phyloP scores from a whole-genome alignment of 2,113 vertebrate species.

The Bufo gargarizans region DNA sequence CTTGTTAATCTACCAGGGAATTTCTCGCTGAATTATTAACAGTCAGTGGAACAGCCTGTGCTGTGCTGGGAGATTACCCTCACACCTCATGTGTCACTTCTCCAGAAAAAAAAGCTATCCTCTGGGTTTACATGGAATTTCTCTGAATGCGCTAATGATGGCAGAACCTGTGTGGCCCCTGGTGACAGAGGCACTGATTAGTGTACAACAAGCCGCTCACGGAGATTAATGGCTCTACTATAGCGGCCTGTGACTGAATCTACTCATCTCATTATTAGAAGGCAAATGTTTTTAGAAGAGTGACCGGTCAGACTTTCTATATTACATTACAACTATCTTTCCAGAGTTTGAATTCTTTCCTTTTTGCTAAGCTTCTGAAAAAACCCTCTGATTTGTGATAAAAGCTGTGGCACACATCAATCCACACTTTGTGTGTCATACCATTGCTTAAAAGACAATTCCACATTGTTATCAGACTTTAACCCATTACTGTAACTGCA shows the following conservation, averaged over 20 bases:
- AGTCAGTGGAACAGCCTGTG: conserved; percentile 10
- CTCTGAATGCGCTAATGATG: conserved; percentile 23
- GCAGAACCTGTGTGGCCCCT: too few relatives aligned
- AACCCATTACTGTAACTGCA: too few relatives aligned
- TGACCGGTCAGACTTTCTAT: background rate
- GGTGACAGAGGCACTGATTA: background rate
- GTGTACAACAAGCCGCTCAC: background rate
- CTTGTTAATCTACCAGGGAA: background rate
- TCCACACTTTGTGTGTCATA: too few relatives aligned
- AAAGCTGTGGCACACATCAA: too few relatives aligned
- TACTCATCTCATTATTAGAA: background rate
- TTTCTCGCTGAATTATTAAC: conserved; percentile 28
- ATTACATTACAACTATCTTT: background rate
- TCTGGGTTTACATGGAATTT: background rate
- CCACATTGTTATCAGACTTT: too few relatives aligned
- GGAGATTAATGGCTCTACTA: conserved; percentile 30
- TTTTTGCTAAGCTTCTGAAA: too few relatives aligned
- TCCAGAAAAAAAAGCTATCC: background rate
- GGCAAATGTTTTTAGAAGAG: background rate
- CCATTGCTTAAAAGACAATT: too few relatives aligned
- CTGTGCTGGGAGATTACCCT: conserved; percentile 34
- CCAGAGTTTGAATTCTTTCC: too few relatives aligned
- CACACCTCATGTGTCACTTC: conserved; percentile 24
- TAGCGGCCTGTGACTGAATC: background rate
- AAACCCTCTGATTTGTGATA: too few relatives aligned